These are phyloP conservation scores for Scrobipalpa costella DNA, from an alignment of 2,888 invertebrate genomes.

Conservation along the genomic window DNA sequence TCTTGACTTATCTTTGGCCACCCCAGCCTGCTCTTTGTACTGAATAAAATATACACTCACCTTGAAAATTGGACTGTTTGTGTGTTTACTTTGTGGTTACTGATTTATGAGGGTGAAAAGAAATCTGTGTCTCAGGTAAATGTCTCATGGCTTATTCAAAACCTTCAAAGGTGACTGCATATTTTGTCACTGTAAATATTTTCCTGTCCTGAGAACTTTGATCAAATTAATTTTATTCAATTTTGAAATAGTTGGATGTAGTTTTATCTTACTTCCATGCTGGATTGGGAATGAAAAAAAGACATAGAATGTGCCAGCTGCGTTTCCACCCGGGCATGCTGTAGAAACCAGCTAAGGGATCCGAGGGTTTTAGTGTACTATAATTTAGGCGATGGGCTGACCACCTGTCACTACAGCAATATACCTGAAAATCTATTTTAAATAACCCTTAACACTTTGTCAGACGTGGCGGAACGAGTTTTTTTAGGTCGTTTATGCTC, in stretches of 20 bases:
- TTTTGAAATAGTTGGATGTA: not conserved
- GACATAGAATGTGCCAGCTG: too few relatives aligned
- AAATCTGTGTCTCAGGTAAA: constrained; percentile 48
- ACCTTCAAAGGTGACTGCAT: not conserved
- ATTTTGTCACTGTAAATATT: not conserved
- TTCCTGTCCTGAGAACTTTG: not conserved
- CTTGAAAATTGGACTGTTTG: constrained; percentile 52
- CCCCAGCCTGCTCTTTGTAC: constrained; percentile 47
- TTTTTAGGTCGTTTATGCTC: too few relatives aligned
- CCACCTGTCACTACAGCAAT: too few relatives aligned
- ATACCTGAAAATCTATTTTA: too few relatives aligned
- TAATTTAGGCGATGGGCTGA: too few relatives aligned
- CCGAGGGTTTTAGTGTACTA: too few relatives aligned
- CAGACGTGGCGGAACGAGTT: too few relatives aligned
- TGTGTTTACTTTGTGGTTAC: constrained; percentile 60
- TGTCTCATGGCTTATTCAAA: constrained; percentile 16
- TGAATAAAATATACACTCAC: constrained; percentile 76
- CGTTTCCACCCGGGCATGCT: too few relatives aligned
- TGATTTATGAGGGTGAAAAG: constrained; percentile 45
- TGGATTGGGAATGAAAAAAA: too few relatives aligned
- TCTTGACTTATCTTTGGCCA: not conserved
- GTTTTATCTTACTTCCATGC: too few relatives aligned
- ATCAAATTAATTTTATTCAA: not conserved
- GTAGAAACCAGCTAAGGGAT: too few relatives aligned
- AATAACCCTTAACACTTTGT: too few relatives aligned